Conservation (phyloP, 2,797 vertebrate species). For the Enteromius anoplus region DNA sequence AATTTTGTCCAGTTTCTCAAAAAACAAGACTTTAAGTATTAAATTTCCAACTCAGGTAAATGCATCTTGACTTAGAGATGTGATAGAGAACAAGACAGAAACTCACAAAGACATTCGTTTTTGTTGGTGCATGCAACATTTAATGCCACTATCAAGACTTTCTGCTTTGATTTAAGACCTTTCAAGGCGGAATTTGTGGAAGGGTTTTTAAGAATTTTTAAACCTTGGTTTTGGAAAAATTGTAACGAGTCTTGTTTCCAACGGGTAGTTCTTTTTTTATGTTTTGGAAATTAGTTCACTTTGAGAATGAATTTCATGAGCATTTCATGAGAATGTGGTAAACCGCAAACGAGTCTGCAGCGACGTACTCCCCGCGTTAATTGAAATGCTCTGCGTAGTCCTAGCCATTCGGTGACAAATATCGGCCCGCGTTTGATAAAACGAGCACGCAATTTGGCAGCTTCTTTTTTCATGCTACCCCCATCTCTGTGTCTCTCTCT, state of each 20-base stretch:
- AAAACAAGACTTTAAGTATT: neutral
- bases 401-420: conserved; percentile 28
- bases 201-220: neutral
- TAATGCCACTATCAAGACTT: neutral
- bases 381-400: conserved; percentile 43
- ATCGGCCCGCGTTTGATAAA: conserved; percentile 39
- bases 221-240: neutral
- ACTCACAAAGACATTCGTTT: neutral
- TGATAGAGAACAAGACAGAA: neutral
- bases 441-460: conserved; percentile 33
- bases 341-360: conserved; percentile 3
- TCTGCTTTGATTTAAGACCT: neutral
- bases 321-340: neutral
- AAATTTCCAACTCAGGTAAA: neutral
- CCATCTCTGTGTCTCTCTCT: conserved; percentile 19
- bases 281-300: neutral
- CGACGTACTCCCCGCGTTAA: neutral
- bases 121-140: neutral
- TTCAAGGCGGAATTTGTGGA: neutral
- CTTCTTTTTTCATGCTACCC: conserved; percentile 12
- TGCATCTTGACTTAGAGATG: neutral
- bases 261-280: neutral
- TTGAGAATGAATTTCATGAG: neutral
- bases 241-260: neutral
- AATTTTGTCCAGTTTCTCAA: neutral